Conservation (phyloP, 1,140 invertebrate species). For the Drosophila pseudoananassae region DNA sequence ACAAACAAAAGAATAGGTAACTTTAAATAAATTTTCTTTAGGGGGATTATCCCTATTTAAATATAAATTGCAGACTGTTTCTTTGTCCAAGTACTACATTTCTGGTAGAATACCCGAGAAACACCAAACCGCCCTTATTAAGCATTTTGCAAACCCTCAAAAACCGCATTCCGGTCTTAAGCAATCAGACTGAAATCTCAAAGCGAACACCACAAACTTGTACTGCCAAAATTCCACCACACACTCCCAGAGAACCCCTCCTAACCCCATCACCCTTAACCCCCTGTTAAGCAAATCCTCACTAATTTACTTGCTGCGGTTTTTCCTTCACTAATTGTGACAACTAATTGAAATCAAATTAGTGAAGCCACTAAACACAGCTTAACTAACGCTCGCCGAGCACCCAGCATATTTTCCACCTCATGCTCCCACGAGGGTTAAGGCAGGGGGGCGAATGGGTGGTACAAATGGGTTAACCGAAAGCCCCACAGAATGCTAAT, state of each 20-base stretch:
- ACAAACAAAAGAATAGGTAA: not conserved
- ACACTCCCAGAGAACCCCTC: not conserved
- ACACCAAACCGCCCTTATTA: not conserved
- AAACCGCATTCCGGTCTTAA: conserved; percentile 27
- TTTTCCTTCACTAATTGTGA: conserved; percentile 70
- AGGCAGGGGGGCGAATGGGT: not conserved
- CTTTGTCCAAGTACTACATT: not conserved
- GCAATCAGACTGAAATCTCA: conserved; percentile 37
- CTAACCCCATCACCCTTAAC: not conserved
- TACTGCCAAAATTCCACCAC: conserved; percentile 11
- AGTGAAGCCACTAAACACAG: conserved; percentile 70
- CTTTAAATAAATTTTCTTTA: too few species aligned
- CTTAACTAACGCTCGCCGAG: conserved; percentile 62
- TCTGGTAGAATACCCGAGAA: not conserved
- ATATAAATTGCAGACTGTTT: not conserved
- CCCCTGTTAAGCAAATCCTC: conserved; percentile 2
- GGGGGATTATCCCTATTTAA: too few species aligned
- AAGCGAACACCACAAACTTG: conserved; percentile 40
- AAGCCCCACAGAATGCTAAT: conserved; percentile 64
- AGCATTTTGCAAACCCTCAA: not conserved
- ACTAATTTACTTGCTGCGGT: conserved; percentile 72
- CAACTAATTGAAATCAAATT: conserved; percentile 81
- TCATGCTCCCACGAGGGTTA: not conserved
- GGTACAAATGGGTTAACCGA: conserved; percentile 50
- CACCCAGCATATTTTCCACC: conserved; percentile 26